Evolutionary conservation across 2,888 invertebrate genomes (phyloP).

Genomic region (Melanophora roralis): DNA sequence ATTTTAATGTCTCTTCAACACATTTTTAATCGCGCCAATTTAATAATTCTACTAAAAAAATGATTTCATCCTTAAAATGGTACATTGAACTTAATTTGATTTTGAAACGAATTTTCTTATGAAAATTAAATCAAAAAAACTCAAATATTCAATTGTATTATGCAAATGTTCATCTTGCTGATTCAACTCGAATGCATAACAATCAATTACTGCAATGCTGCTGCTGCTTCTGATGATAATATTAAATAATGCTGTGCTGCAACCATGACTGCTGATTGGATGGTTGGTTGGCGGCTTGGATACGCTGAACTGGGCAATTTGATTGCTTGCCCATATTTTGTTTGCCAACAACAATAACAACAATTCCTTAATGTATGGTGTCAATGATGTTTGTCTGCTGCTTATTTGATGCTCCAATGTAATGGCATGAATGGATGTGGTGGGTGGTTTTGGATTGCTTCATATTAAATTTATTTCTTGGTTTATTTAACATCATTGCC

Average conservation of each 20-base stretch:
- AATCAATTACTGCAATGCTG: conserved; percentile 60
- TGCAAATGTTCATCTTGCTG: conserved; percentile 56
- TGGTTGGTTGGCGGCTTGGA: conserved; percentile 16
- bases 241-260: conserved; percentile 35
- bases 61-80: conserved; percentile 19
- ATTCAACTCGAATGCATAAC: conserved; percentile 50
- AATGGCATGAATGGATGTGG: no score
- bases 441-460: conserved; percentile 10
- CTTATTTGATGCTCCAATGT: not conserved
- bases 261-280: conserved; percentile 8
- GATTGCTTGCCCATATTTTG: not conserved
- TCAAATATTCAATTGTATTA: conserved; percentile 60
- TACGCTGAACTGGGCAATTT: conserved; percentile 25
- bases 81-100: conserved; percentile 58
- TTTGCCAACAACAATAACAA: not conserved
- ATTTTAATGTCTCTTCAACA: conserved; percentile 19
- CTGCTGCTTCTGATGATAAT: conserved; percentile 29
- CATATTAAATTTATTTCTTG: conserved; percentile 34
- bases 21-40: conserved; percentile 14
- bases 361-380: not conserved
- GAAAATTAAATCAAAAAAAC: conserved; percentile 20
- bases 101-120: conserved; percentile 47
- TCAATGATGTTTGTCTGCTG: conserved; percentile 16
- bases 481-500: conserved; percentile 44
- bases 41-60: not conserved